Evolutionary conservation across 64 coral and sea anemone genomes (phyloP), one percentile per base, ranked within the genome.

Genomic region (Montipora foliosa): DNA sequence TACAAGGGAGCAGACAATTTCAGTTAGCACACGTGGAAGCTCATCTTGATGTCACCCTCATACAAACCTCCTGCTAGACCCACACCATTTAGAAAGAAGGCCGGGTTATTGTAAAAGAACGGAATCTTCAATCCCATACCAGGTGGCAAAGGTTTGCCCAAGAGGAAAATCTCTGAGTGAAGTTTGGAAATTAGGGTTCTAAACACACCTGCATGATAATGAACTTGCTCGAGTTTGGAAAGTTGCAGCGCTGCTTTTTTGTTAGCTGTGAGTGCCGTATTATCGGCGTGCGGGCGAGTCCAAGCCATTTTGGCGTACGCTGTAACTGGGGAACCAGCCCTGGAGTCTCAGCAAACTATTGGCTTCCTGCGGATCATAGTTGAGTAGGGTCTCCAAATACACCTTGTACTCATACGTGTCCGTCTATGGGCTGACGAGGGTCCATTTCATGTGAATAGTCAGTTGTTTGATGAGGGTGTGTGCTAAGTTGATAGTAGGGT

Each of bases 391-490:
- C 76, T 92, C 73, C 0, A 92, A n/a, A 58, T 4, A 92, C 0
- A 45, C 55, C 49, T 67, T 78, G 29, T 92, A 78, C 8, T 72
- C 44, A 29, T 92, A 92, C 0, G 55, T 80, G 75, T 87, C 75
- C 19, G 57, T 87, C 48, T 87, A 46, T 2, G 44, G 44, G 24
- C 37, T 93, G 44, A 87, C 79, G 46, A 93, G 45, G 58, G 74
- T 57, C 11, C 91, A 82, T 15, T 93, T 93, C 10, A 93, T 69
- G 2, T 69, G 45, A 25, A 68, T 3, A 9, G 58, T 70, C 6
- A 79, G 5, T 44, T 87, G 83, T 46, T 79, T 87, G 47, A 93
- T 87, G 0, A 87, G 4, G 8, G 74, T 87, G 74, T 87, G 61
- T 5, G 61, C 9, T 61, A 87, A 16, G 29, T 87, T 87, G 20